A percentile compares a stretch with the other conserved stretches of the same genome.
Conservation (phyloP, 2,888 invertebrate genomes). For the Homarus gammarus region DNA sequence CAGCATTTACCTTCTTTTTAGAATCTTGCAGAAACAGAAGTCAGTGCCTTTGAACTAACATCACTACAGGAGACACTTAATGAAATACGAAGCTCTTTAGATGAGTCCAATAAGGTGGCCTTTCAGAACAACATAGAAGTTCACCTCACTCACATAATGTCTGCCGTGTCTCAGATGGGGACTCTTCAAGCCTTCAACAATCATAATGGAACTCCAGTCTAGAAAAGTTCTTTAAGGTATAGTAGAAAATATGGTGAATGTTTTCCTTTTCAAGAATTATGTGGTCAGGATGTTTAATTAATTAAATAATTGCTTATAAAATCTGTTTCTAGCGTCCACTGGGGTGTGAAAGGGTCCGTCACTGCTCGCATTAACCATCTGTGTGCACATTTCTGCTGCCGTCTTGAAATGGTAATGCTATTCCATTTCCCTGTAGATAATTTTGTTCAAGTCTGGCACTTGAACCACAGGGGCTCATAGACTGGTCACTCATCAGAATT, state of each 20-base stretch:
- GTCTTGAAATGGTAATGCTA: background rate
- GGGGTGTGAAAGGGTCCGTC: no score
- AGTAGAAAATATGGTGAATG: background rate
- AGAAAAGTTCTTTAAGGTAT: background rate
- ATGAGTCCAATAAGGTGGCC: slow-evolving; percentile 82
- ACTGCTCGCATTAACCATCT: background rate
- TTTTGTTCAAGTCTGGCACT: slow-evolving; percentile 15
- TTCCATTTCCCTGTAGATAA: background rate
- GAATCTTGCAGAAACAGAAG: slow-evolving; percentile 87
- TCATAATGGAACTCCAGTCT: slow-evolving; percentile 55
- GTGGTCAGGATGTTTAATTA: background rate
- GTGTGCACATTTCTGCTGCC: background rate
- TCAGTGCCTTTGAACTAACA: slow-evolving; percentile 93
- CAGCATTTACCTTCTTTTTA: slow-evolving; percentile 77
- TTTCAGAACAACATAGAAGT: slow-evolving; percentile 90
- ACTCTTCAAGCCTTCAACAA: slow-evolving; percentile 74
- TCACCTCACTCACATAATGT: slow-evolving; percentile 89
- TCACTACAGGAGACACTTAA: slow-evolving; percentile 94
- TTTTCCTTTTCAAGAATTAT: background rate
- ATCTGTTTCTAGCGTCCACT: no score
- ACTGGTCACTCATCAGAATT: slow-evolving; percentile 21
- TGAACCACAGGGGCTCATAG: background rate
- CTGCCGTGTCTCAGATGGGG: slow-evolving; percentile 74
- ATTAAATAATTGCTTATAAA: background rate
- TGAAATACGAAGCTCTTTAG: slow-evolving; percentile 90